A percentile compares a stretch with the other conserved stretches of the same genome.
phyloP scores from a whole-genome alignment of 1,140 invertebrate genomes.

The Aphidius gifuensis region DNA sequence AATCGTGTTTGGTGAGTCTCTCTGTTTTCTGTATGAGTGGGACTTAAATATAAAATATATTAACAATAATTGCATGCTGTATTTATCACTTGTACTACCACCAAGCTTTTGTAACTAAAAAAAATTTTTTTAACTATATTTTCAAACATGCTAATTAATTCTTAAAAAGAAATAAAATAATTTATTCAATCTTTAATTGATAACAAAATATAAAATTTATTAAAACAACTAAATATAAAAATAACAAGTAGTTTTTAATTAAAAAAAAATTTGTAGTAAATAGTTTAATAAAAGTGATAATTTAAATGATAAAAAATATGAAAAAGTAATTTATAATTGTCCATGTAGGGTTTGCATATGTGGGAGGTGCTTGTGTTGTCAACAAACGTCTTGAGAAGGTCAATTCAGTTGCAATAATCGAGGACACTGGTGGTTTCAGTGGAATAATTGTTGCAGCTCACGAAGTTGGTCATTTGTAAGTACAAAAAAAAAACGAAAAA shows the following conservation, averaged over 20 bases:
- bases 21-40: too few relatives aligned
- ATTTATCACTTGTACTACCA: too few relatives aligned
- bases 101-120: too few relatives aligned
- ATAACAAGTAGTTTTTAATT: neutral
- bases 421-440: slow-evolving; percentile 93
- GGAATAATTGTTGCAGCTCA: slow-evolving; percentile 95
- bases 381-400: slow-evolving; percentile 94
- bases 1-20: too few relatives aligned
- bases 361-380: slow-evolving; percentile 92
- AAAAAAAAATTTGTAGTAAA: neutral
- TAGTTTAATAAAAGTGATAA: too few relatives aligned
- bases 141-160: neutral
- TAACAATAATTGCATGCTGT: too few relatives aligned
- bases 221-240: neutral
- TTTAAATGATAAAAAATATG: neutral
- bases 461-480: slow-evolving; percentile 96
- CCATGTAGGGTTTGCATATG: slow-evolving; percentile 85
- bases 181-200: neutral
- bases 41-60: too few relatives aligned
- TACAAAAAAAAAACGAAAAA: slow-evolving; percentile 33
- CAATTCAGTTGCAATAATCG: slow-evolving; percentile 93
- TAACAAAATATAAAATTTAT: neutral
- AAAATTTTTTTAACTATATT: neutral
- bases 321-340: slow-evolving; percentile 26
- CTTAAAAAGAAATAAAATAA: neutral